Evolutionary conservation across 2,113 vertebrate genomes (phyloP).

Genomic region (Phylloscopus whistleri): DNA sequence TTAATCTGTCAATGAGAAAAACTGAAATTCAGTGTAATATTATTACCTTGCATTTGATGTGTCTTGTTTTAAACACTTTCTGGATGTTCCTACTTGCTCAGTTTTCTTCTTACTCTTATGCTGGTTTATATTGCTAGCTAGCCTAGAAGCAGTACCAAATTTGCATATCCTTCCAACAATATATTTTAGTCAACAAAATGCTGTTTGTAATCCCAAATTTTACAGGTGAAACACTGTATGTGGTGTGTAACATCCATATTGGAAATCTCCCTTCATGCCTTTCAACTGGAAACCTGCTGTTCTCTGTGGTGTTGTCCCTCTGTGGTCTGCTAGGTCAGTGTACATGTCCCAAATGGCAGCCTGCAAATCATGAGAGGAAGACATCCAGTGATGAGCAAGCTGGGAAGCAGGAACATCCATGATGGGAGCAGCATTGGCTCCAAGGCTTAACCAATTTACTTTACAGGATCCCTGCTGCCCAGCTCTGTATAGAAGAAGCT

Average conservation of each 20-base stretch:
- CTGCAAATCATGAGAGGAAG: background rate
- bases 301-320: background rate
- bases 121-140: background rate
- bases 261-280: background rate
- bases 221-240: background rate
- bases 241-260: background rate
- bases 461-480: background rate
- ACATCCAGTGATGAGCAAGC: background rate
- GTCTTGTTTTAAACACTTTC: background rate
- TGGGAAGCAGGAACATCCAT: background rate
- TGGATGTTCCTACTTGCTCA: background rate
- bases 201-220: background rate
- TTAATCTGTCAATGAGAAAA: background rate
- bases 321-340: background rate
- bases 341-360: background rate
- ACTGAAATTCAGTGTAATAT: background rate
- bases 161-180: background rate
- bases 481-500: background rate
- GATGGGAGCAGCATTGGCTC: background rate
- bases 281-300: background rate
- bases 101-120: background rate
- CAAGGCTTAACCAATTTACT: background rate
- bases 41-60: background rate
- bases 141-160: background rate
- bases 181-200: background rate